Base-by-base conservation (phyloP, 1,140 invertebrate genomes). In the Meloidogyne floridensis region DNA sequence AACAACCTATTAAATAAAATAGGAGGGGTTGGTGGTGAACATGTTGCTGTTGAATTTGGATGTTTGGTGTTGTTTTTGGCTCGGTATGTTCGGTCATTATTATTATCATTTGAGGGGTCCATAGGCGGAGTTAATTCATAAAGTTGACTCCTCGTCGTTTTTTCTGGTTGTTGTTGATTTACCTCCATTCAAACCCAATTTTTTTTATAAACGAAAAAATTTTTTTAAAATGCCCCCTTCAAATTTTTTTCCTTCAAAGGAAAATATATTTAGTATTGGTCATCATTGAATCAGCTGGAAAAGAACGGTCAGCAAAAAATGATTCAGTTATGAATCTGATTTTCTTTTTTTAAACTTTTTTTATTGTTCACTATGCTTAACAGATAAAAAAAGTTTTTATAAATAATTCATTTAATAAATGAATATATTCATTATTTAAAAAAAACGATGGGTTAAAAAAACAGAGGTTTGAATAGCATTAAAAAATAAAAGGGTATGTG, bases 61-160 rank as follows among this genome's bases (percentile, higher is more conserved):
- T 65, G 59, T 18, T n/a, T n/a, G 0, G n/a, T 13, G n/a, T 7
- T 59, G 3, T 59, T 59, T 3, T 59, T 59, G 4, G 0, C 47
- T 6, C 47, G n/a, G 8, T 7, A 65, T n/a, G n/a, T 15, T 18
- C 59, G 2, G 2, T 65, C 59, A 65, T 6, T 11, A 65, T 18
- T 65, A 13, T 65, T 65, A 65, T 65, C 15, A 65, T 18, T 65
- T 71, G 77, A 51, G 0, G 77, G 77, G 77, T 65, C 77, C 77
- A 79, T 79, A 56, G 77, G 77, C 77, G 77, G 77, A 69, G 77
- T 72, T 20, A 79, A 79, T n/a, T 79, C 77, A 72, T 72, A 79
- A 11, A 69, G 65, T 43, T 79, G 53, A 51, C 5, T 65, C n/a
- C 15, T 18, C 7, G 15, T 65, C n/a, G 15, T 65, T n/a, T 65